A percentile compares a stretch with the other conserved stretches of the same genome.
These are phyloP conservation scores for Trichopoda pennipes DNA, from an alignment of 2,888 invertebrate genomes.

Conservation along the genomic window DNA sequence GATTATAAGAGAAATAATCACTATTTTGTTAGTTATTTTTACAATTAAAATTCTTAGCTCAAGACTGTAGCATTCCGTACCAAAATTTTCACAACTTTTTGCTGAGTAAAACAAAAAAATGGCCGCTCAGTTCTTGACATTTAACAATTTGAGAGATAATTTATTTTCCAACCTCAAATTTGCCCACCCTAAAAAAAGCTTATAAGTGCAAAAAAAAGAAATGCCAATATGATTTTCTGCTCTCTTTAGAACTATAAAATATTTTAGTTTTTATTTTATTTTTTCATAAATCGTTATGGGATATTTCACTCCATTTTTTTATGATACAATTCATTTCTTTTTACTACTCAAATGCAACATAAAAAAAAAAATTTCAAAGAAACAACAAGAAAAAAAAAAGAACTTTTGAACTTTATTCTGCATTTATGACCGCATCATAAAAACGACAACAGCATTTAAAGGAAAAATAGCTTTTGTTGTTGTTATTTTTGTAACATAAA, in stretches of 20 bases:
- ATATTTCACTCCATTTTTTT: constrained; percentile 51
- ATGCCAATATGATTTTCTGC: background rate
- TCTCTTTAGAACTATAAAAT: constrained; percentile 2
- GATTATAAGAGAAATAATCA: too few relatives aligned
- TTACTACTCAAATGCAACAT: constrained; percentile 27
- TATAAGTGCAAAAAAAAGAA: too few relatives aligned
- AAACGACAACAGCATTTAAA: constrained; percentile 31
- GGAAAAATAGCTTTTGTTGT: background rate
- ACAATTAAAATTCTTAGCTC: too few relatives aligned
- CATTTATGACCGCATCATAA: constrained; percentile 51
- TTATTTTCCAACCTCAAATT: too few relatives aligned
- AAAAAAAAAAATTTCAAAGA: constrained; percentile 19
- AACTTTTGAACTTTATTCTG: constrained; percentile 59
- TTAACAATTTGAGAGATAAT: too few relatives aligned
- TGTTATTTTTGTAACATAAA: background rate
- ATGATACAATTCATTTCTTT: constrained; percentile 48
- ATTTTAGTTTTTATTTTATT: background rate
- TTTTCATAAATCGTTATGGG: constrained; percentile 42
- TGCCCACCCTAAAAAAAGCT: too few relatives aligned
- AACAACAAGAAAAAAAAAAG: background rate
- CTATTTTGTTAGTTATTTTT: too few relatives aligned
- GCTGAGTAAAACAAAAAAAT: too few relatives aligned
- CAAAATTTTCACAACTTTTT: too few relatives aligned
- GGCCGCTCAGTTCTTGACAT: too few relatives aligned
- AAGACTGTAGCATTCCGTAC: too few relatives aligned